Conservation (phyloP, 2,113 vertebrate genomes). For the Oncorhynchus gorbuscha region DNA sequence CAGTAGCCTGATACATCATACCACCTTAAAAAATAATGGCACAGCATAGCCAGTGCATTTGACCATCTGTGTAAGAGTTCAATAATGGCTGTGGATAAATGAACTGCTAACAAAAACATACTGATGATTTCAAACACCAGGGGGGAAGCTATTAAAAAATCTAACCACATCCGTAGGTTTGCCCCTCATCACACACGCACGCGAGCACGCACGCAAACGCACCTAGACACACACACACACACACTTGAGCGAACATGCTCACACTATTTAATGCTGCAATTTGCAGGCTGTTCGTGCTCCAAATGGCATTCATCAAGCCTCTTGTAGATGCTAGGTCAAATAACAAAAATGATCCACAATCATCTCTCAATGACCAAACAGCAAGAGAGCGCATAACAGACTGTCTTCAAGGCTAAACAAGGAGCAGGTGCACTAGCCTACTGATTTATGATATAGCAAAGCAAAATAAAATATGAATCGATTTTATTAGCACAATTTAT, state of each 20-base stretch:
- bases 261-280: conserved; percentile 9
- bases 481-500: conserved; percentile 15
- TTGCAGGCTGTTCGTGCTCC: conserved; percentile 11
- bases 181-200: conserved; percentile 3
- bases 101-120: background rate
- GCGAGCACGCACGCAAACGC: background rate
- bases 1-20: conserved; percentile 64
- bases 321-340: conserved; percentile 7
- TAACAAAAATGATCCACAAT: background rate
- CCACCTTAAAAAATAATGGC: conserved; percentile 63
- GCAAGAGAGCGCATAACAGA: background rate
- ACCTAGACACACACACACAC: background rate
- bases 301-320: conserved; percentile 6
- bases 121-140: background rate
- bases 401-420: background rate
- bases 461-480: conserved; percentile 27
- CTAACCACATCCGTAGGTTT: background rate
- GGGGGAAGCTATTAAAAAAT: background rate
- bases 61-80: conserved; percentile 50
- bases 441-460: background rate
- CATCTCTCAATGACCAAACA: background rate
- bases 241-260: background rate
- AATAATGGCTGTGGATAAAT: conserved; percentile 27
- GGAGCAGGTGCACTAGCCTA: conserved; percentile 6
- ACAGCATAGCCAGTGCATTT: conserved; percentile 57